These are phyloP conservation scores for Sympetrum striolatum DNA, from an alignment of 2,888 invertebrate species.

Conservation along the genomic window DNA sequence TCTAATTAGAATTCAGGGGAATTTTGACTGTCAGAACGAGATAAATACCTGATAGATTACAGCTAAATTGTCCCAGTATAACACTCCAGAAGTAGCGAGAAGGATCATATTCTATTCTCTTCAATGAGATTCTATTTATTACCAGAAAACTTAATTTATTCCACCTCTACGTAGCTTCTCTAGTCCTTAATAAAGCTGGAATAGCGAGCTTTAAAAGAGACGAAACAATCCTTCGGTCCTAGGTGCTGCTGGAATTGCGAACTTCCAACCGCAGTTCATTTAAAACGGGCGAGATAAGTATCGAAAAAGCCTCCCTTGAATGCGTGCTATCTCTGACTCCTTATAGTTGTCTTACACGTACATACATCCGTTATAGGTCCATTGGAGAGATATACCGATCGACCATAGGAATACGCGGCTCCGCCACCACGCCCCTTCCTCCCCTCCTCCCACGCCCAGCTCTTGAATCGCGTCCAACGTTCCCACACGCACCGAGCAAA, in stretches of 20 bases:
- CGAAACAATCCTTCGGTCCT: no score
- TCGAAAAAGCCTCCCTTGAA: background rate
- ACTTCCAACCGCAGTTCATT: background rate
- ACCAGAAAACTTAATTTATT: no score
- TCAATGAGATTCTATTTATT: no score
- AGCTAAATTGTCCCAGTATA: no score
- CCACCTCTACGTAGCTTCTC: no score
- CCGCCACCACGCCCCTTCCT: background rate
- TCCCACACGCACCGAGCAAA: constrained; percentile 30
- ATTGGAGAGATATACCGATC: background rate
- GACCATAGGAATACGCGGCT: background rate
- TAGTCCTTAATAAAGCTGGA: no score
- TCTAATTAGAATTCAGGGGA: no score
- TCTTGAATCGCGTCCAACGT: background rate
- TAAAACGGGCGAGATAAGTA: background rate
- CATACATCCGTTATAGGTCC: background rate
- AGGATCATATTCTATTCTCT: no score
- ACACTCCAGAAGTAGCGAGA: no score
- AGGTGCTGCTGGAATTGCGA: background rate
- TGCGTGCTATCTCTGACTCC: background rate
- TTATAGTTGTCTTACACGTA: background rate
- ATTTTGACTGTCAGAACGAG: no score
- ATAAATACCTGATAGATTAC: no score
- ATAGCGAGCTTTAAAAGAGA: no score
- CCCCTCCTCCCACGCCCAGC: background rate